phyloP scores from a whole-genome alignment of 2,113 vertebrate species.

The Corapipo altera region DNA sequence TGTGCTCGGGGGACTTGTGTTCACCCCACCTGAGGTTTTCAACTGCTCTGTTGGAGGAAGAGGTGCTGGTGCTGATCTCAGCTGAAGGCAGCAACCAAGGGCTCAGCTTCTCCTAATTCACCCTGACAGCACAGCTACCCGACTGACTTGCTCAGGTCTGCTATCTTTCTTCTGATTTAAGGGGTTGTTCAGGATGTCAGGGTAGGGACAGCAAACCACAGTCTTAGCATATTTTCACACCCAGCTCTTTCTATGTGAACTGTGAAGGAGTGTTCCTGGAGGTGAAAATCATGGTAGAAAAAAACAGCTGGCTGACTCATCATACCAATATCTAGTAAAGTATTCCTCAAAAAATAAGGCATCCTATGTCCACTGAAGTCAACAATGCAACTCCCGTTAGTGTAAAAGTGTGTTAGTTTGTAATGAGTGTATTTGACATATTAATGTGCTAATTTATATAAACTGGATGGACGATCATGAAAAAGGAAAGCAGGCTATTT shows the following conservation, averaged over 20 bases:
- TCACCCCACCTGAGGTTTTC: not conserved
- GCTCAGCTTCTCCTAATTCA: not conserved
- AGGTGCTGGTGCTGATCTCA: not conserved
- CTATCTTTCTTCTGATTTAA: not conserved
- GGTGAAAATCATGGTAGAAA: not conserved
- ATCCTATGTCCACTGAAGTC: not conserved
- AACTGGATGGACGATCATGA: not conserved
- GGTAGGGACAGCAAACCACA: not conserved
- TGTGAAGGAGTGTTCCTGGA: not conserved
- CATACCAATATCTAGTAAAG: not conserved
- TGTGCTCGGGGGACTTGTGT: not conserved
- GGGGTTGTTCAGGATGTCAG: not conserved
- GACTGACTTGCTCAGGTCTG: not conserved
- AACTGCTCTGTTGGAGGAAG: not conserved
- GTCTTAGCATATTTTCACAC: not conserved
- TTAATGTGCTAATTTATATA: slow-evolving; percentile 28
- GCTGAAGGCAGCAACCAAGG: not conserved
- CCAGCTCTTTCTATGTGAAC: not conserved
- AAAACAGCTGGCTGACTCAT: not conserved
- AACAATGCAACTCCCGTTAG: not conserved
- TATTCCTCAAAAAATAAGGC: not conserved
- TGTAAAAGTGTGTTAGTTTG: not conserved
- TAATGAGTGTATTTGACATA: not conserved
- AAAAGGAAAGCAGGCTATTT: not conserved
- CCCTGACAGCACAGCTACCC: not conserved